These are phyloP conservation scores for Diarsia rubi DNA, from an alignment of 2,888 invertebrate genomes.

Conservation along the genomic window DNA sequence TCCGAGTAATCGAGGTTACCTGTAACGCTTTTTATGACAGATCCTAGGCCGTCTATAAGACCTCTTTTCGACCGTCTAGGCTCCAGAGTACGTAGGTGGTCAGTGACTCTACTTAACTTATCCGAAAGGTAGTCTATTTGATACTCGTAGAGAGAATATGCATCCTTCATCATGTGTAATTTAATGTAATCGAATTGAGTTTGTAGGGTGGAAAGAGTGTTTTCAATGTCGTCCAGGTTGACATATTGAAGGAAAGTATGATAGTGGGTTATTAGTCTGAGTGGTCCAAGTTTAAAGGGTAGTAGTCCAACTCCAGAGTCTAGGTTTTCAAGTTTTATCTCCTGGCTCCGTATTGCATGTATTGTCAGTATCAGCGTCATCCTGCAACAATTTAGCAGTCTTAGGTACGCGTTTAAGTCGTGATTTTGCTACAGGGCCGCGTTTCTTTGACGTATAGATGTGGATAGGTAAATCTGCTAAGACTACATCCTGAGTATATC, in stretches of 20 bases:
- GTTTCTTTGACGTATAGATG: no score
- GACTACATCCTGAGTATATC: no score
- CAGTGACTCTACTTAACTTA: background rate
- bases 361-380: background rate
- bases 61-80: background rate
- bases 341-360: background rate
- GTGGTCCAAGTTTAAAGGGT: background rate
- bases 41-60: slow-evolving; percentile 1
- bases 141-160: no score
- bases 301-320: slow-evolving; percentile 9
- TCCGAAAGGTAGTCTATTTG: no score
- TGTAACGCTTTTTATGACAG: background rate
- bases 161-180: no score
- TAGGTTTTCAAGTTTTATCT: background rate
- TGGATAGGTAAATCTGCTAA: no score
- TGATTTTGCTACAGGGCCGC: no score
- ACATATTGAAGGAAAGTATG: background rate
- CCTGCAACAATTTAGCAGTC: background rate
- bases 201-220: no score
- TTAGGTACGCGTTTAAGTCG: no score
- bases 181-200: no score
- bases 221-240: no score
- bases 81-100: no score
- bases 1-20: slow-evolving; percentile 1
- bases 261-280: background rate